These are phyloP conservation scores for Bursaphelenchus okinawaensis DNA, from an alignment of 2,888 invertebrate species.

Conservation along the genomic window DNA sequence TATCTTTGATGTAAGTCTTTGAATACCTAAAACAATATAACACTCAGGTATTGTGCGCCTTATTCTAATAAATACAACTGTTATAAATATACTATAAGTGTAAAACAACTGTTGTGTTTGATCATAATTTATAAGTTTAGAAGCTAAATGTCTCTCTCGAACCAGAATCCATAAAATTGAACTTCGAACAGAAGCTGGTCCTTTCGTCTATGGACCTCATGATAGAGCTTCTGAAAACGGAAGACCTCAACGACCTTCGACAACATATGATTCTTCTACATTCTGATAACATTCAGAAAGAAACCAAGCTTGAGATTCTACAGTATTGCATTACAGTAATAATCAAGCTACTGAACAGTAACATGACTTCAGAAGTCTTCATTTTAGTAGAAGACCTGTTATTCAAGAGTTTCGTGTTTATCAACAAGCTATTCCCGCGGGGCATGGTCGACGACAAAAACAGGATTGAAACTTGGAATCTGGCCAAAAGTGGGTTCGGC, in stretches of 20 bases:
- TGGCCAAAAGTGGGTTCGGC: neutral
- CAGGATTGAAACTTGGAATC: neutral
- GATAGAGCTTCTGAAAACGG: neutral
- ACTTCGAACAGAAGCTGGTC: neutral
- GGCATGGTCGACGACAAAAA: neutral
- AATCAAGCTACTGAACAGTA: neutral
- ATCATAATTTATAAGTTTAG: too few relatives aligned
- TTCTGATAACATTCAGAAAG: constrained; percentile 1
- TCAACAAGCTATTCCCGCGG: neutral
- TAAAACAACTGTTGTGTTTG: too few relatives aligned
- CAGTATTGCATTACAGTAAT: neutral
- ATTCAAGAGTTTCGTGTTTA: neutral
- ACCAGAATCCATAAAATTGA: neutral
- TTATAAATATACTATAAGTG: too few relatives aligned
- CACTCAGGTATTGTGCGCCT: too few relatives aligned
- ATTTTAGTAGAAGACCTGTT: neutral
- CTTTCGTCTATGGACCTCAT: neutral
- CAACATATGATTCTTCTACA: constrained; percentile 2
- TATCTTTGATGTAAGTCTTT: neutral
- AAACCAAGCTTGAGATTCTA: neutral
- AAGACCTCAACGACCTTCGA: constrained; percentile 1
- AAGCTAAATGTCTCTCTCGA: neutral
- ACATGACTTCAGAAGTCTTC: neutral
- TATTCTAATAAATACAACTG: too few relatives aligned
- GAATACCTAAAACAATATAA: neutral